Percentiles rank a stretch among this genome's conserved stretches.
Conservation (phyloP, 2,113 vertebrate genomes). For the Notothenia coriiceps region DNA sequence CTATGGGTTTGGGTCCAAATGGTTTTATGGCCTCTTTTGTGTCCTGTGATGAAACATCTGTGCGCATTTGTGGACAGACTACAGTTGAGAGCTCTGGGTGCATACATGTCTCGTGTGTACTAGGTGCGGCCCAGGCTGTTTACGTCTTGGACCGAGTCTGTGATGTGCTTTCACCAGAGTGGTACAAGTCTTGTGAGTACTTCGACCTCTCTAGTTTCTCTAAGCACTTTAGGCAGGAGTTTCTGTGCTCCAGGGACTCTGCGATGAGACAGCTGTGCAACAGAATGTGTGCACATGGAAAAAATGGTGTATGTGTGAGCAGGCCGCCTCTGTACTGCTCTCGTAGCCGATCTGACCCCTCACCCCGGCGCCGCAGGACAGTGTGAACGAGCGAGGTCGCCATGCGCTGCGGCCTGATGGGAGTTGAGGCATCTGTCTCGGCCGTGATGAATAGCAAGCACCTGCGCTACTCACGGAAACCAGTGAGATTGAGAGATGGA, state of each 20-base stretch:
- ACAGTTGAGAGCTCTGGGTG: slow-evolving; percentile 65
- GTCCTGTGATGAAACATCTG: slow-evolving; percentile 81
- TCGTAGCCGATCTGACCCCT: slow-evolving; percentile 61
- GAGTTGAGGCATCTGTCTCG: slow-evolving; percentile 82
- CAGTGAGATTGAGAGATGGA: slow-evolving; percentile 57
- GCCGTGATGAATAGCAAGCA: slow-evolving; percentile 82
- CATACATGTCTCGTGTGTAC: slow-evolving; percentile 63
- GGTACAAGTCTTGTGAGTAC: slow-evolving; percentile 59
- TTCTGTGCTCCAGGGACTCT: slow-evolving; percentile 59
- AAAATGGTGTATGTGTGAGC: slow-evolving; percentile 18
- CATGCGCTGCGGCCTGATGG: slow-evolving; percentile 71
- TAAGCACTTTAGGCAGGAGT: slow-evolving; percentile 54
- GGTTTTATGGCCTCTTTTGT: slow-evolving; percentile 77
- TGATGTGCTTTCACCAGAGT: slow-evolving; percentile 55
- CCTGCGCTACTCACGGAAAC: slow-evolving; percentile 80
- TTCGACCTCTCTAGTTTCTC: slow-evolving; percentile 50
- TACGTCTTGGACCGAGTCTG: slow-evolving; percentile 63
- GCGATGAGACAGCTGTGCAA: slow-evolving; percentile 66
- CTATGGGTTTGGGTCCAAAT: slow-evolving; percentile 69
- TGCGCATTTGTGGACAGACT: slow-evolving; percentile 68
- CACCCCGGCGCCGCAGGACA: slow-evolving; percentile 45
- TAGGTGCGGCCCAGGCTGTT: slow-evolving; percentile 71
- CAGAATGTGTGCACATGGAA: slow-evolving; percentile 32
- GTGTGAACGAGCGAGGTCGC: slow-evolving; percentile 73
- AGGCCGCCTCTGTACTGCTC: slow-evolving; percentile 43